phyloP scores from a whole-genome alignment of 2,888 invertebrate genomes.

The Acrocyrtus sp. region DNA sequence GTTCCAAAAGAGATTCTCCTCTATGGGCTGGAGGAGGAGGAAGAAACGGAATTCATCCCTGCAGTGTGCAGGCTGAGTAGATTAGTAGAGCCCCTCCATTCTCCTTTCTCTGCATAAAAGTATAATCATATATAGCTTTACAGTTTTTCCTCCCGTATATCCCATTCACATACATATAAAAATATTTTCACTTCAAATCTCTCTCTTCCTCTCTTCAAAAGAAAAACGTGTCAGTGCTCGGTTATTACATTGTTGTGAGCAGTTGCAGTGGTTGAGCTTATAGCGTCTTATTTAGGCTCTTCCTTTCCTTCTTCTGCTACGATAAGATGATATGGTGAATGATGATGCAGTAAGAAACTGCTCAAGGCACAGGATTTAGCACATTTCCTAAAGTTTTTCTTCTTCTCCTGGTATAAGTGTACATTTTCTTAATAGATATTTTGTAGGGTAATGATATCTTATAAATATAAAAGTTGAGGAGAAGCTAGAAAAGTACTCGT shows the following conservation, averaged over 20 bases:
- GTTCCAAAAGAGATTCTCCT: background rate
- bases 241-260: background rate
- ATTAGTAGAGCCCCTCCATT: constrained; percentile 1
- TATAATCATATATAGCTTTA: too few species aligned
- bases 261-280: too few species aligned
- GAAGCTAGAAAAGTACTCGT: too few species aligned
- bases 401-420: too few species aligned
- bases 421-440: background rate
- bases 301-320: background rate
- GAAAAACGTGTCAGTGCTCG: background rate
- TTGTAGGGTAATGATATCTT: background rate
- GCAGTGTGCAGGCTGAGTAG: constrained; percentile 25
- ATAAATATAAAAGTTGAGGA: background rate
- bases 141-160: background rate
- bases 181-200: background rate
- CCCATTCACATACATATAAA: background rate
- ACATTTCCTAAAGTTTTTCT: background rate
- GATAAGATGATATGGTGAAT: background rate
- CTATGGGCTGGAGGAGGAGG: too few species aligned
- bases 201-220: too few species aligned
- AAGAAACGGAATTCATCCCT: constrained; percentile 25
- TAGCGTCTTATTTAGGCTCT: background rate
- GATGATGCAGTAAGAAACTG: background rate
- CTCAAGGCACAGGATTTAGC: background rate
- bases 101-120: constrained; percentile 33